phyloP scores from a whole-genome alignment of 37 sponge, comb jelly and placozoan species.

The Diacarnus erythraeanus region DNA sequence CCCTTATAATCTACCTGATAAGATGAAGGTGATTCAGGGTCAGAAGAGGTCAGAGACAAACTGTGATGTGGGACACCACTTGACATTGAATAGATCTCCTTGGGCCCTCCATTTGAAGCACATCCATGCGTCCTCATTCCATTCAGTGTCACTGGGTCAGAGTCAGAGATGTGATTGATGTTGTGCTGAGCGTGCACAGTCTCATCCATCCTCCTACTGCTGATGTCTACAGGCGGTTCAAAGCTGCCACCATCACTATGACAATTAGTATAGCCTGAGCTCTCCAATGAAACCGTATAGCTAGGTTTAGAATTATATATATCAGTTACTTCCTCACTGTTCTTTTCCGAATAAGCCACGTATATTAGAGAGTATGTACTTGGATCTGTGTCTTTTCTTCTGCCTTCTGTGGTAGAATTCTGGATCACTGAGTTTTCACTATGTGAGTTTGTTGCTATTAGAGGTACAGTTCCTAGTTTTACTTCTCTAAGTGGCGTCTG shows the following conservation, averaged over 20 bases:
- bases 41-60: constrained; percentile 23
- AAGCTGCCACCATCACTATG: background rate
- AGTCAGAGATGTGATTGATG: background rate
- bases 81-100: background rate
- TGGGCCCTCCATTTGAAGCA: background rate
- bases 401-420: too few relatives aligned
- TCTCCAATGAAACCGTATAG: background rate
- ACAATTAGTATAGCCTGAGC: background rate
- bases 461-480: too few relatives aligned
- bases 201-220: background rate
- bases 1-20: too few relatives aligned
- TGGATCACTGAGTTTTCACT: background rate
- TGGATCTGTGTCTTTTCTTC: background rate
- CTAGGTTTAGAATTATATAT: background rate
- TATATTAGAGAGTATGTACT: background rate
- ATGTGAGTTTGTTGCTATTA: background rate
- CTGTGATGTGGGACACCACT: background rate
- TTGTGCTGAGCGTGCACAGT: background rate
- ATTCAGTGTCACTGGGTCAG: background rate
- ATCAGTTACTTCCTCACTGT: background rate
- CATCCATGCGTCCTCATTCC: background rate
- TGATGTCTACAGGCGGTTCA: background rate
- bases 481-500: background rate
- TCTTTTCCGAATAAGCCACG: background rate
- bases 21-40: constrained; percentile 19